phyloP scores from a whole-genome alignment of 1,140 invertebrate species.

The Brachionus asplanchnoidis region DNA sequence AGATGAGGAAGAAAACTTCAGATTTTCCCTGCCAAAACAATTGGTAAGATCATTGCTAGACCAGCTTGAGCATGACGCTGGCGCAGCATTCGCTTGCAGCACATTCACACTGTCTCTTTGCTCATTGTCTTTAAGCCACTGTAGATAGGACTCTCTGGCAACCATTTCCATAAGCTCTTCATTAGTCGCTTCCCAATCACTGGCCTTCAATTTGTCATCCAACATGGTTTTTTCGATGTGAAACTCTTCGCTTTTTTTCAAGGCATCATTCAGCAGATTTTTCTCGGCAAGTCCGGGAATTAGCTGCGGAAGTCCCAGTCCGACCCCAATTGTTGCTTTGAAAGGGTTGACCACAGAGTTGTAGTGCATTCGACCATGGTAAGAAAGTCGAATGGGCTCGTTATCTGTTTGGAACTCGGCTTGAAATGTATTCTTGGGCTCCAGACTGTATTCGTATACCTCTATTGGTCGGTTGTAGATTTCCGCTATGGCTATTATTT shows the following conservation, averaged over 20 bases:
- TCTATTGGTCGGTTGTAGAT: slow-evolving; percentile 87
- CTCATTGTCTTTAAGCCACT: slow-evolving; percentile 74
- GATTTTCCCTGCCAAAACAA: background rate
- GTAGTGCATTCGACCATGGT: slow-evolving; percentile 82
- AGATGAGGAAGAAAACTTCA: background rate
- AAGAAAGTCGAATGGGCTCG: slow-evolving; percentile 77
- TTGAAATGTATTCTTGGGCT: slow-evolving; percentile 86
- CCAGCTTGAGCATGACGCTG: background rate
- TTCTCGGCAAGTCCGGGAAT: slow-evolving; percentile 73
- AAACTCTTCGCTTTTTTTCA: slow-evolving; percentile 73
- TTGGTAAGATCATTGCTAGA: background rate
- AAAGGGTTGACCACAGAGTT: slow-evolving; percentile 84
- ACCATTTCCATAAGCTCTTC: slow-evolving; percentile 82
- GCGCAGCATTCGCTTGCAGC: background rate
- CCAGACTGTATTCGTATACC: slow-evolving; percentile 79
- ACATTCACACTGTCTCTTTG: slow-evolving; percentile 56
- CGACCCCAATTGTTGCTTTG: slow-evolving; percentile 73
- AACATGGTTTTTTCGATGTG: slow-evolving; percentile 86
- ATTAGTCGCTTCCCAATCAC: slow-evolving; percentile 88
- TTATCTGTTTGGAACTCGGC: slow-evolving; percentile 66
- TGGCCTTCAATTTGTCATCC: slow-evolving; percentile 82
- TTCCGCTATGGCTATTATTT: slow-evolving; percentile 87
- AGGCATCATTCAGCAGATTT: slow-evolving; percentile 71
- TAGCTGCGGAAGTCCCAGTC: slow-evolving; percentile 76
- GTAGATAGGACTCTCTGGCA: slow-evolving; percentile 79